Base-by-base conservation (phyloP, 2,113 vertebrate species). In the Conger conger region DNA sequence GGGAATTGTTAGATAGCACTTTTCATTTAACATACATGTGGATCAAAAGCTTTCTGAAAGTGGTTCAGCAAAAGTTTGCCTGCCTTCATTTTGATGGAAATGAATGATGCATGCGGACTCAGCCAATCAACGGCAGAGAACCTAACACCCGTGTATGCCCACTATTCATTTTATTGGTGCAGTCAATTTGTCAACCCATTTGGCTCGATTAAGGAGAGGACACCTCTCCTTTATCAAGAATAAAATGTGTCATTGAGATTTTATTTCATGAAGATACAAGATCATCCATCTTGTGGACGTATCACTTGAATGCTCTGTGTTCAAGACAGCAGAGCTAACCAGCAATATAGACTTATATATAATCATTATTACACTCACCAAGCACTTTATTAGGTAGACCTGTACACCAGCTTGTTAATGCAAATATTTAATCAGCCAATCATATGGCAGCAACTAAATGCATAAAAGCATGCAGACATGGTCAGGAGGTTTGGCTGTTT, bases 21-120 rank as follows among this genome's bases (percentile, higher is more conserved):
- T 53, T 82, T 81, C 89, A 84, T 87, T 88, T 88, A 88, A 89
- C 83, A 85, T 60, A 82, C 57, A 86, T 20, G 60, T 27, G 82
- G 85, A 90, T 91, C 78, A 89, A 92, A 92, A 86, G 73, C 80
- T 50, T 88, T 86, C 23, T 27, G 86, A 85, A 85, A 37, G 80
- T 30, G 80, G 37, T 85, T 86, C 57, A 57, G 38, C 40, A 63
- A 53, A 85, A 13, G 80, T 76, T 60, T 57, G 9, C 3, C 57
- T 7, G 80, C 36, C 2, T 83, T 79, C 53, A 54, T 78, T 78
- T 37, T 2, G 30, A 78, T 37, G 76, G 76, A 36, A 73, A 37
- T 37, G 76, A 36, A 78, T 78, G 76, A 78, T 38, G 36, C 36
- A 38, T 20, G 76, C 2, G 8, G 4, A 36, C 36, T 78, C 35